Evolutionary conservation across 2,797 vertebrate species (phyloP).

Genomic region (Danio tinwini): DNA sequence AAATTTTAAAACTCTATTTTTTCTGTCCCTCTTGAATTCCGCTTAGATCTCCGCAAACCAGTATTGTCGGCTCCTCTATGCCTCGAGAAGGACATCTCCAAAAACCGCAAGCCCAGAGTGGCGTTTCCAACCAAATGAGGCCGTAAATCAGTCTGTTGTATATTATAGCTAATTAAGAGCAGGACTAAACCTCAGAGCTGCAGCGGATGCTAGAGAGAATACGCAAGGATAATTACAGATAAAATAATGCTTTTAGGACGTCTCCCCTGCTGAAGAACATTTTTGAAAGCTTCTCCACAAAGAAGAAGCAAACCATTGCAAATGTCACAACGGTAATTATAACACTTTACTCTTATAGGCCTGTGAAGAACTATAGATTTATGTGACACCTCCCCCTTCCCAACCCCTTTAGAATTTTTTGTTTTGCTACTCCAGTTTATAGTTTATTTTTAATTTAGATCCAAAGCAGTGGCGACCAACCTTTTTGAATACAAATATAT

Average conservation of each 20-base stretch:
- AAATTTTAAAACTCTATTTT: slow-evolving; percentile 63
- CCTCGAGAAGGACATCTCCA: slow-evolving; percentile 71
- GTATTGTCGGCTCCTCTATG: slow-evolving; percentile 66
- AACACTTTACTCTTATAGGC: slow-evolving; percentile 61
- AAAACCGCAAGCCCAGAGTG: slow-evolving; percentile 72
- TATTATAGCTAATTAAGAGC: slow-evolving; percentile 78
- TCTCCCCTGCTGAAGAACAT: slow-evolving; percentile 60
- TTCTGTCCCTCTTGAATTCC: slow-evolving; percentile 68
- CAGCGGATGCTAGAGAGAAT: slow-evolving; percentile 66
- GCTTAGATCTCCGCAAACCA: slow-evolving; percentile 65
- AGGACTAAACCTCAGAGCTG: slow-evolving; percentile 67
- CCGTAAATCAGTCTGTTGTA: slow-evolving; percentile 73
- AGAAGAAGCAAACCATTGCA: slow-evolving; percentile 63
- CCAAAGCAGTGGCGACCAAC: too few species aligned
- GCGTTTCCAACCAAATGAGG: slow-evolving; percentile 70
- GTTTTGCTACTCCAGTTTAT: not conserved
- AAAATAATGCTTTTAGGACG: slow-evolving; percentile 72
- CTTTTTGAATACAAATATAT: too few species aligned
- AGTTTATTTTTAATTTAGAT: not conserved
- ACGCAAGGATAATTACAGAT: slow-evolving; percentile 72
- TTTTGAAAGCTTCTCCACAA: slow-evolving; percentile 56
- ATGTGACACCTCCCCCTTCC: slow-evolving; percentile 29
- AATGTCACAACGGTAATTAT: slow-evolving; percentile 65
- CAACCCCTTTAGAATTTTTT: slow-evolving; percentile 7
- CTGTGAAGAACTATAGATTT: slow-evolving; percentile 60